Percentiles rank a stretch among this genome's conserved stretches.
Evolutionary conservation across 2,888 invertebrate species (phyloP).

Genomic region (Cotesia congregata): DNA sequence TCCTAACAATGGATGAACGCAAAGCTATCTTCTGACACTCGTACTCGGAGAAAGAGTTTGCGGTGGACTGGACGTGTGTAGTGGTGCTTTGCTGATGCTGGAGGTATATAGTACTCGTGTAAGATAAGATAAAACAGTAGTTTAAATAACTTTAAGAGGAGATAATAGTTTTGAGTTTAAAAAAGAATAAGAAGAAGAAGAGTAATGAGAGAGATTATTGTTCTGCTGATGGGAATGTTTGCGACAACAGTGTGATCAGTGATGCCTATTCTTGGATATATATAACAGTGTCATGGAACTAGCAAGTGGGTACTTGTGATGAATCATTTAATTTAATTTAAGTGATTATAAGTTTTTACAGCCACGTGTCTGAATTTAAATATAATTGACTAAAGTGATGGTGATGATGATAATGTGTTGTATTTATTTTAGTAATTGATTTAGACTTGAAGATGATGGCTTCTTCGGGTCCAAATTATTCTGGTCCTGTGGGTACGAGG

Average conservation of each 20-base stretch:
- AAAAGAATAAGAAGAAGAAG: background rate
- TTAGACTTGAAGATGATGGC: constrained; percentile 54
- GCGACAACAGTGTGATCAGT: constrained; percentile 13
- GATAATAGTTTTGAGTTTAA: background rate
- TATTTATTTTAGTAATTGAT: constrained; percentile 43
- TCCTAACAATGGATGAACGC: constrained; percentile 57
- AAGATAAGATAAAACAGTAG: background rate
- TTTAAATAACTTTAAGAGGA: background rate
- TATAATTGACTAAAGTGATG: background rate
- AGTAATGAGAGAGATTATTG: constrained; percentile 12
- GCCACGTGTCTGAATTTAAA: constrained; percentile 3
- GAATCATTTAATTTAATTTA: background rate
- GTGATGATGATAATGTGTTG: constrained; percentile 1
- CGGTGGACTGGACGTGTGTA: background rate
- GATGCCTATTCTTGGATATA: background rate
- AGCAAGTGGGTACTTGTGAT: background rate
- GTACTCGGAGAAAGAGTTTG: constrained; percentile 15
- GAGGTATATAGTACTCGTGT: too few species aligned
- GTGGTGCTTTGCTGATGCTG: background rate
- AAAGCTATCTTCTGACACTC: constrained; percentile 48
- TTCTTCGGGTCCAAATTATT: constrained; percentile 57
- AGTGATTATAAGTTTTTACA: background rate
- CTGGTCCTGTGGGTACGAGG: constrained; percentile 62
- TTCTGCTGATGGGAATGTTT: constrained; percentile 10
- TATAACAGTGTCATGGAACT: background rate